Conservation (phyloP, 1,140 invertebrate species). For the Drosophila pseudoananassae region DNA sequence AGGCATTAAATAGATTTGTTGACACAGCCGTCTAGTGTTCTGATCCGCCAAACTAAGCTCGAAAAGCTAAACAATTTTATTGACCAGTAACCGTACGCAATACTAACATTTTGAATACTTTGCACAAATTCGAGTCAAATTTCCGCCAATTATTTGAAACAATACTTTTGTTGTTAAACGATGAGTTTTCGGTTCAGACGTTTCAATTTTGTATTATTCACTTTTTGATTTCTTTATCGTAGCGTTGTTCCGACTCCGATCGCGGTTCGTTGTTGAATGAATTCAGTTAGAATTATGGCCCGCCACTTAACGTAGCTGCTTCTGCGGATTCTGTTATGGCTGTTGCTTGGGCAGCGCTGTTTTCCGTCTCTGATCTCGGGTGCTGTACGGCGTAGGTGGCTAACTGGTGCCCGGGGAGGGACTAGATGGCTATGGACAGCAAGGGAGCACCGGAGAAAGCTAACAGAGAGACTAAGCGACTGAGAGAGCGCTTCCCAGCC, state of each 20-base stretch:
- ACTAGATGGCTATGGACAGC: neutral
- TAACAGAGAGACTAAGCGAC: neutral
- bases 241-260: slow-evolving; percentile 61
- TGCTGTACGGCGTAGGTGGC: slow-evolving; percentile 36
- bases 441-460: slow-evolving; percentile 6
- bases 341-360: slow-evolving; percentile 35
- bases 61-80: neutral
- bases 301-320: slow-evolving; percentile 59
- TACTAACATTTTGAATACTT: slow-evolving; percentile 56
- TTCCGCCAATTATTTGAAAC: slow-evolving; percentile 28
- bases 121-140: slow-evolving; percentile 52
- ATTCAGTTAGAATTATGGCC: slow-evolving; percentile 61
- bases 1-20: slow-evolving; percentile 26
- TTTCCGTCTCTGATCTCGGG: slow-evolving; percentile 20
- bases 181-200: neutral
- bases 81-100: slow-evolving; percentile 10
- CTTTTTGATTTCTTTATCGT: slow-evolving; percentile 19
- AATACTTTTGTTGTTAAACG: neutral
- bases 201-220: slow-evolving; percentile 8
- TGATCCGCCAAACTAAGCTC: slow-evolving; percentile 4
- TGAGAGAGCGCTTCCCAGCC: slow-evolving; percentile 10
- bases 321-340: slow-evolving; percentile 32
- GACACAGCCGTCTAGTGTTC: slow-evolving; percentile 18
- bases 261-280: slow-evolving; percentile 67
- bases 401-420: neutral